These are phyloP conservation scores for Drosophila quadrilineata DNA, from an alignment of 1,140 invertebrate genomes.

Conservation along the genomic window DNA sequence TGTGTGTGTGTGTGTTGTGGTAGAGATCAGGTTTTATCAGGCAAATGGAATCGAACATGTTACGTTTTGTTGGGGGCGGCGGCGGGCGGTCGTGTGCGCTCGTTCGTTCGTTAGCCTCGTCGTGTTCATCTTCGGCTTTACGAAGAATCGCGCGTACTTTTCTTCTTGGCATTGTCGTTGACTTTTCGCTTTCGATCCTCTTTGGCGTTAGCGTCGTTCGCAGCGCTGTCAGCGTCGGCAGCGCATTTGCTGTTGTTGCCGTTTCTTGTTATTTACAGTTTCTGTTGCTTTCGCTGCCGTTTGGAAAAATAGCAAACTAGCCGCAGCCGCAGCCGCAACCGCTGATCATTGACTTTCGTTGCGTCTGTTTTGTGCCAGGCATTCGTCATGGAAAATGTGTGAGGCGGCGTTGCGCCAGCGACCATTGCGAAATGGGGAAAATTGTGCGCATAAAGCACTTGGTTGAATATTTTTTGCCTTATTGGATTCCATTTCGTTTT, in stretches of 20 bases:
- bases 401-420: constrained; percentile 29
- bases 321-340: constrained; percentile 38
- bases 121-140: constrained; percentile 45
- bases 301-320: constrained; percentile 69
- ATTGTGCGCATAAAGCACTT: constrained; percentile 20
- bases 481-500: background rate
- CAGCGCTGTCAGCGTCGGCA: constrained; percentile 13
- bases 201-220: constrained; percentile 20
- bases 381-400: constrained; percentile 70
- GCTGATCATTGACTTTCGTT: constrained; percentile 77
- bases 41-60: constrained; percentile 66
- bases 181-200: constrained; percentile 57
- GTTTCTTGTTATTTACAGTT: constrained; percentile 78
- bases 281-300: constrained; percentile 75
- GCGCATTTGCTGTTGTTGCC: constrained; percentile 40
- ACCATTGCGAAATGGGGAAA: constrained; percentile 47
- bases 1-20: constrained; percentile 26
- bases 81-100: constrained; percentile 21
- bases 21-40: constrained; percentile 74
- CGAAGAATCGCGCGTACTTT: constrained; percentile 20
- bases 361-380: constrained; percentile 63
- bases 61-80: constrained; percentile 40
- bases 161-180: constrained; percentile 48
- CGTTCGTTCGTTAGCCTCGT: constrained; percentile 19
- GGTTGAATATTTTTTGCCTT: constrained; percentile 12